A percentile compares a stretch with the other conserved stretches of the same genome.
phyloP scores from a whole-genome alignment of 2,113 vertebrate genomes.

The Paramisgurnus dabryanus region DNA sequence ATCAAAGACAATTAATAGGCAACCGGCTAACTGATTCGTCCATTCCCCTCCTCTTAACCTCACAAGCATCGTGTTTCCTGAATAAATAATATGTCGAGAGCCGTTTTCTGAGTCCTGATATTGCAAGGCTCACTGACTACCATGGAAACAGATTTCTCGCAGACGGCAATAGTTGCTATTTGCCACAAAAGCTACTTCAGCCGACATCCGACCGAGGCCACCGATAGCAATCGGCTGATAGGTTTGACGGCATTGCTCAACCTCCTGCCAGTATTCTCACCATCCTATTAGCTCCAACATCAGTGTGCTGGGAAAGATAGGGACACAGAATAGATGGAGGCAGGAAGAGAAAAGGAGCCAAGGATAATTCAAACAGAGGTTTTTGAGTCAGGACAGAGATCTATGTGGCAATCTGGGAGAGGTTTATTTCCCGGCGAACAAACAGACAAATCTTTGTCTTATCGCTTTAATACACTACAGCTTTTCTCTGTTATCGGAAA shows the following conservation, averaged over 20 bases:
- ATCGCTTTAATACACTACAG: slow-evolving; percentile 13
- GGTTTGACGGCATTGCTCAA: slow-evolving; percentile 11
- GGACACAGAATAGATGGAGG: neutral
- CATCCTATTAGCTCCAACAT: slow-evolving; percentile 27
- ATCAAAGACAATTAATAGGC: slow-evolving; percentile 33
- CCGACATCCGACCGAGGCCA: neutral
- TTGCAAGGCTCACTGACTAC: neutral
- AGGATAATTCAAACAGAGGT: slow-evolving; percentile 3
- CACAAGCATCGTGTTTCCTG: slow-evolving; percentile 25
- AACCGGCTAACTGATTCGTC: slow-evolving; percentile 29
- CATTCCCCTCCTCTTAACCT: slow-evolving; percentile 28
- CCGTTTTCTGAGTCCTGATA: slow-evolving; percentile 1
- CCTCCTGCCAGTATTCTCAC: slow-evolving; percentile 16
- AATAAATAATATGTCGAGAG: slow-evolving; percentile 46
- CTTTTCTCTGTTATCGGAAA: slow-evolving; percentile 26
- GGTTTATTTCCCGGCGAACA: neutral
- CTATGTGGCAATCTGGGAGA: neutral
- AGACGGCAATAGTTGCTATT: neutral
- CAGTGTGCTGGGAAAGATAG: slow-evolving; percentile 26
- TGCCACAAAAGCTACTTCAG: neutral
- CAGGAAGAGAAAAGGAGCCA: neutral
- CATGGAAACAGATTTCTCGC: neutral
- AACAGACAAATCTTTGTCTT: slow-evolving; percentile 28
- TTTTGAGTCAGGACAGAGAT: slow-evolving; percentile 3
- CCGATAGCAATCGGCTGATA: slow-evolving; percentile 11